phyloP scores from a whole-genome alignment of 2,113 vertebrate species.

The Mormoops blainvillei region DNA sequence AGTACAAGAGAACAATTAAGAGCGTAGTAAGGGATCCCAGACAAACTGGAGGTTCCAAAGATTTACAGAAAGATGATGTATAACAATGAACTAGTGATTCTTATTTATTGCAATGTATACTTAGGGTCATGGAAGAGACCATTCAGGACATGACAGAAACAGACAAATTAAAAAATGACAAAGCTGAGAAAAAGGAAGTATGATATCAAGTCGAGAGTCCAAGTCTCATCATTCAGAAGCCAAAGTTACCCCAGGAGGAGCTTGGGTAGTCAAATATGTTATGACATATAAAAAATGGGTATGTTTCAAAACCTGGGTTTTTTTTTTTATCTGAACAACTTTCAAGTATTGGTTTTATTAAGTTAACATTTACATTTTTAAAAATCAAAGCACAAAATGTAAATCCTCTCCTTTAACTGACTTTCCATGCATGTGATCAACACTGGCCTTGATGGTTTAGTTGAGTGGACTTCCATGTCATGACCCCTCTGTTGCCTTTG shows the following conservation, averaged over 20 bases:
- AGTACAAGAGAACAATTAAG: conserved; percentile 27
- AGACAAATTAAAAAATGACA: background rate
- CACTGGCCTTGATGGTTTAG: background rate
- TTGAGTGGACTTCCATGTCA: no score
- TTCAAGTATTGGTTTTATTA: background rate
- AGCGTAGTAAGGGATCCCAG: background rate
- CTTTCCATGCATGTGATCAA: background rate
- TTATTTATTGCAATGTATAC: background rate
- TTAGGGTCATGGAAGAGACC: background rate
- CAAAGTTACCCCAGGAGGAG: background rate
- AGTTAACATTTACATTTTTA: background rate
- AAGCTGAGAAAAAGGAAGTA: background rate
- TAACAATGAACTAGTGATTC: background rate
- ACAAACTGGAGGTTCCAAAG: background rate
- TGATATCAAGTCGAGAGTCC: background rate
- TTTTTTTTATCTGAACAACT: background rate
- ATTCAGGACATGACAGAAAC: background rate
- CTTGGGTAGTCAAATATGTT: background rate
- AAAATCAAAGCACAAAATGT: background rate
- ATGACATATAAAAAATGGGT: background rate
- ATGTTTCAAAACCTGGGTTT: background rate
- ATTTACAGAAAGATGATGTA: conserved; percentile 23
- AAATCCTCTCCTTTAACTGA: background rate
- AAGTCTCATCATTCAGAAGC: background rate
- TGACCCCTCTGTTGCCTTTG: background rate